Evolutionary conservation across 1,140 invertebrate genomes (phyloP).

Genomic region (Littorina saxatilis): DNA sequence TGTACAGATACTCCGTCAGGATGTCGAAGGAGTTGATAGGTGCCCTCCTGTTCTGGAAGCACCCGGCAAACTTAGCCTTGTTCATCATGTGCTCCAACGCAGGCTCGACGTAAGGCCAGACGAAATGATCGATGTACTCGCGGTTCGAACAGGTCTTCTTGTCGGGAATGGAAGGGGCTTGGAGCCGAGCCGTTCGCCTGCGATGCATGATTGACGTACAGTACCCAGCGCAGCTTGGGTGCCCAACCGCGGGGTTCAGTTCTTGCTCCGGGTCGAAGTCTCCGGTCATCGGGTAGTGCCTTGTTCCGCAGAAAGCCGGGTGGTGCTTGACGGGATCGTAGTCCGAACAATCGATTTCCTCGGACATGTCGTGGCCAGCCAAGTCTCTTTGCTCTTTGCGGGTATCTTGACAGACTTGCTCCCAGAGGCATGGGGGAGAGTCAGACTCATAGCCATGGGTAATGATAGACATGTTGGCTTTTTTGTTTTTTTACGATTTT

Average conservation of each 20-base stretch:
- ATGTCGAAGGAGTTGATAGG: background rate
- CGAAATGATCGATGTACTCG: background rate
- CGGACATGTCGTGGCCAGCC: background rate
- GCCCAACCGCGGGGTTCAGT: background rate
- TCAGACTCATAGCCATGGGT: too few relatives aligned
- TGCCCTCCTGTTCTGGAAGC: background rate
- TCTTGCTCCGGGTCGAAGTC: background rate
- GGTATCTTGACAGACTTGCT: background rate
- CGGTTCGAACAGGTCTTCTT: background rate
- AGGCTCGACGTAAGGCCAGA: background rate
- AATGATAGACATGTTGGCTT: background rate
- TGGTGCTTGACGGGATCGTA: background rate
- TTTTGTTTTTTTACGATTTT: too few relatives aligned
- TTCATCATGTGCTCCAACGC: background rate
- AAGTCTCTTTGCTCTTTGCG: background rate
- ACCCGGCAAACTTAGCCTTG: background rate
- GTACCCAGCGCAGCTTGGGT: background rate
- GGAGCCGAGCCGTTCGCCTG: background rate
- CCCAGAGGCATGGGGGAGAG: background rate
- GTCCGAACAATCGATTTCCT: background rate
- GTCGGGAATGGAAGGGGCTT: background rate
- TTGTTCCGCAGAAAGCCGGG: background rate
- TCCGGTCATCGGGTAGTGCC: background rate
- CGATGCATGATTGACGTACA: background rate
- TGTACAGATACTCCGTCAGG: conserved; percentile 10